Evolutionary conservation across 2,113 vertebrate genomes (phyloP), one percentile per base, ranked within the genome.

Genomic region (Leptocoma aspasia): DNA sequence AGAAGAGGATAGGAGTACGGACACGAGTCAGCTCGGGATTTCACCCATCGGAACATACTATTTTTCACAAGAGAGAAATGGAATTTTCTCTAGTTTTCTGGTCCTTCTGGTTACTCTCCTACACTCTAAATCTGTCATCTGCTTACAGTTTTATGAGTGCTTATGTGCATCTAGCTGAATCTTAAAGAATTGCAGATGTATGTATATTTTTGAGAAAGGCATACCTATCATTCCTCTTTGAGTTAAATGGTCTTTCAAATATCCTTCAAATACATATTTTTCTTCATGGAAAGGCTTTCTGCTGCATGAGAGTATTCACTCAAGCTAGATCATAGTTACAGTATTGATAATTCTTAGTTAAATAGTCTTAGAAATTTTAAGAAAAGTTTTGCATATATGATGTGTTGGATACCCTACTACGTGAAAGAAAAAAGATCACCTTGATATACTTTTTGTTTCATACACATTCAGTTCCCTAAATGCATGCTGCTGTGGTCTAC

Each of bases 41-140:
- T 92, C 31, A 37, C 47, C 27, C 53, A 30, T 27, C 13, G 21
- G 52, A 83, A 73, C 35, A 26, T 22, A 14, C 8, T 64, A 9
- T 52, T 90, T 89, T 71, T 78, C 68, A 56, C 16, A 76, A 41
- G 54, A 80, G 54, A 79, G 16, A 94, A 92, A 82, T 35, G 22
- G 39, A 78, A 78, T 95, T 93, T 78, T 89, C 60, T 81, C 33
- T 75, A 41, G 60, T 83, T 95, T 89, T 5, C 37, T 89, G 14
- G 30, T 95, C 53, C 66, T 95, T 94, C 77, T 91, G 84, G 45
- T 91, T 91, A 64, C 69, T 86, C 79, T 92, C 41, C 10, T 94
- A 26, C 28, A 27, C 54, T 83, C 52, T 90, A 83, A 86, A 81
- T 95, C 87, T 92, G 65, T 94, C 91, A 92, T 94, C 89, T 95